phyloP scores from a whole-genome alignment of 2,113 vertebrate species.

The Cnemophilus loriae region DNA sequence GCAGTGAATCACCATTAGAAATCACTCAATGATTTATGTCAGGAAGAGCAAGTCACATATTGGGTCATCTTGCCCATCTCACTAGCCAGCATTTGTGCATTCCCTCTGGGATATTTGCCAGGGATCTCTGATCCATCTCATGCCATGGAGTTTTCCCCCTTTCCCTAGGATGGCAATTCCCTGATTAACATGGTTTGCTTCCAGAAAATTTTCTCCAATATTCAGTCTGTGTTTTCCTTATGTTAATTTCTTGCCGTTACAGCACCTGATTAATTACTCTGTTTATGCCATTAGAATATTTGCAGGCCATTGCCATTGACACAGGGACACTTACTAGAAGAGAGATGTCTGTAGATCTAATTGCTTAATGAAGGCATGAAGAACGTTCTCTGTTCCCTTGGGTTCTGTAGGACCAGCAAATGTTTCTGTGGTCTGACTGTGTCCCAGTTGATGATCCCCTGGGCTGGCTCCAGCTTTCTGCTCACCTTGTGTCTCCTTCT shows the following conservation, averaged over 20 bases:
- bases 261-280: slow-evolving; percentile 41
- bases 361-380: slow-evolving; percentile 17
- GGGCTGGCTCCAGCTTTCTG: neutral
- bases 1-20: neutral
- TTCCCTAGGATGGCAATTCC: neutral
- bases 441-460: neutral
- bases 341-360: slow-evolving; percentile 4
- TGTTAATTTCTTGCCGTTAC: slow-evolving; percentile 46
- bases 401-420: neutral
- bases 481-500: neutral
- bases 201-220: slow-evolving; percentile 1
- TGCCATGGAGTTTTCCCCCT: neutral
- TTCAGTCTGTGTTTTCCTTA: slow-evolving; percentile 5
- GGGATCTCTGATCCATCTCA: neutral
- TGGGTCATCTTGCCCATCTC: neutral
- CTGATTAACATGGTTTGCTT: neutral
- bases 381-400: neutral
- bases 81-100: neutral
- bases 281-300: slow-evolving; percentile 54
- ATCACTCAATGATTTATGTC: neutral
- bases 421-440: neutral
- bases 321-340: neutral
- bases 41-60: neutral
- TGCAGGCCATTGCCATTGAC: slow-evolving; percentile 22
- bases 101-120: slow-evolving; percentile 9